These are phyloP conservation scores for Bursaphelenchus mucronatus DNA, from an alignment of 1,140 invertebrate genomes.

Conservation along the genomic window DNA sequence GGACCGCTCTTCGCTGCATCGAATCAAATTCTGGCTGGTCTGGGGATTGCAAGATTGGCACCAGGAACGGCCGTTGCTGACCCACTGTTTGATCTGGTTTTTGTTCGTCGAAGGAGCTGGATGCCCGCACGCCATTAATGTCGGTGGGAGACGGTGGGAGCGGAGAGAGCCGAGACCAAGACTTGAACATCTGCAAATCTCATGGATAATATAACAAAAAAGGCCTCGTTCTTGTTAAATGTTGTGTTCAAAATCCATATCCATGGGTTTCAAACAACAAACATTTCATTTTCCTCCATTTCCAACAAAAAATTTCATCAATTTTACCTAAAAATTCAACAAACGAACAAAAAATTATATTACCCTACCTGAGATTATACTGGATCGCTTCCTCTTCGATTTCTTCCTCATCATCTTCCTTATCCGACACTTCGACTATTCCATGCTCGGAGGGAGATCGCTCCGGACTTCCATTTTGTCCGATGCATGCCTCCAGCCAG, in stretches of 20 bases:
- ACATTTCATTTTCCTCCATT: background rate
- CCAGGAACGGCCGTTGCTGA: background rate
- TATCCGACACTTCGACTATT: slow-evolving; percentile 19
- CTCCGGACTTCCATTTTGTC: background rate
- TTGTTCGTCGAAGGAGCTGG: background rate
- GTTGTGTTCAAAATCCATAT: background rate
- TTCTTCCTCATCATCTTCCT: background rate
- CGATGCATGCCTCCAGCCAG: slow-evolving; percentile 4
- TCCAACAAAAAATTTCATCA: too few species aligned
- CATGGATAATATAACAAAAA: too few species aligned
- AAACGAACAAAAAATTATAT: background rate
- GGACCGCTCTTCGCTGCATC: background rate
- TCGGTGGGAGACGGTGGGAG: too few species aligned
- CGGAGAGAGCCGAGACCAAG: too few species aligned
- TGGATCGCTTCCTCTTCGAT: background rate
- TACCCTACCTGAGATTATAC: background rate
- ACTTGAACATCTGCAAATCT: too few species aligned
- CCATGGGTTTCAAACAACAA: slow-evolving; percentile 6
- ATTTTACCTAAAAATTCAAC: background rate
- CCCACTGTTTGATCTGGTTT: slow-evolving; percentile 12
- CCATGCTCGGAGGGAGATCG: slow-evolving; percentile 3
- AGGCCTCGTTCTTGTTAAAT: background rate
- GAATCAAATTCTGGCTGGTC: background rate
- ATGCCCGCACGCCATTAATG: slow-evolving; percentile 5
- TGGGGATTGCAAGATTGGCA: slow-evolving; percentile 11